Percentiles rank a stretch among this genome's conserved stretches.
Conservation (phyloP, 2,113 vertebrate genomes). For the Loxodonta africana region DNA sequence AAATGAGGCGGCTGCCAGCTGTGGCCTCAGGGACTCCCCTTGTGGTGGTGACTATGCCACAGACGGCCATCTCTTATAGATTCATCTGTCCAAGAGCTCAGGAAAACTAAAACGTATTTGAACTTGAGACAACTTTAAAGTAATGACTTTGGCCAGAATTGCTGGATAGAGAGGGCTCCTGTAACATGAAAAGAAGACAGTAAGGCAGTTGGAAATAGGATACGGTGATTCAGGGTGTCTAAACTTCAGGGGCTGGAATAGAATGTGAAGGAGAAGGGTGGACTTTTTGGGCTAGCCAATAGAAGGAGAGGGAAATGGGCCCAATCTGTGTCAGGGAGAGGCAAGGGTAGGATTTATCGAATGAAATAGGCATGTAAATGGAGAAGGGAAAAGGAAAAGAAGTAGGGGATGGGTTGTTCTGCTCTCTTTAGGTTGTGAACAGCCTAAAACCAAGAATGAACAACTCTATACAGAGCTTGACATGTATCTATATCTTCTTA, state of each 20-base stretch:
- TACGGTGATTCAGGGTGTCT: background rate
- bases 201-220: background rate
- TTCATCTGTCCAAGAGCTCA: background rate
- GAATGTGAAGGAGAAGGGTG: background rate
- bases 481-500: background rate
- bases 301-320: background rate
- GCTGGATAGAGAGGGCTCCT: background rate
- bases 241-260: background rate
- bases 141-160: background rate
- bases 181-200: background rate
- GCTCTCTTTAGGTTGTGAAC: background rate
- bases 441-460: constrained; percentile 8
- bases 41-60: background rate
- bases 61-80: background rate
- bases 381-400: background rate
- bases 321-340: background rate
- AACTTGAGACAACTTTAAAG: constrained; percentile 8
- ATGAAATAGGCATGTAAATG: background rate
- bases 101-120: constrained; percentile 10
- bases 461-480: background rate
- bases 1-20: background rate
- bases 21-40: background rate
- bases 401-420: background rate
- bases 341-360: background rate
- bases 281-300: background rate